phyloP scores from a whole-genome alignment of 2,888 invertebrate genomes.

The Conomelus anceps region DNA sequence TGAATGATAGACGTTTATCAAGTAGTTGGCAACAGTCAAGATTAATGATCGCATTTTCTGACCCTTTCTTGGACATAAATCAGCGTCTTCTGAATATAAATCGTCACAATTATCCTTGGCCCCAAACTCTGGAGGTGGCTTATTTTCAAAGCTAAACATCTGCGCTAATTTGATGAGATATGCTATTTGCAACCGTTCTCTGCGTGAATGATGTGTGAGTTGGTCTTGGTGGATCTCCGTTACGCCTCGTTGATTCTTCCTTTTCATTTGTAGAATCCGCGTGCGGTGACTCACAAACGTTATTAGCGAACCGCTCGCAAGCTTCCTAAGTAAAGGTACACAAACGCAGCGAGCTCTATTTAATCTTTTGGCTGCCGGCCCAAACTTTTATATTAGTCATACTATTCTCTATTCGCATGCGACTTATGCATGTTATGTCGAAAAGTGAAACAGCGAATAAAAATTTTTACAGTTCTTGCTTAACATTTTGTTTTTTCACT shows the following conservation, averaged over 20 bases:
- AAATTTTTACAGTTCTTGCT: neutral
- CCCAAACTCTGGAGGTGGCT: neutral
- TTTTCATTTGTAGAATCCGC: neutral
- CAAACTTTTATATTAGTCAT: neutral
- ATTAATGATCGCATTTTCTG: neutral
- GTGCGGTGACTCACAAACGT: neutral
- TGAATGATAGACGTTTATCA: neutral
- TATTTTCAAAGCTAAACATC: neutral
- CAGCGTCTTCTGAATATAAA: neutral
- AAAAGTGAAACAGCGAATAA: neutral
- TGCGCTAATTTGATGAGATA: neutral
- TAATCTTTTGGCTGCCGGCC: neutral
- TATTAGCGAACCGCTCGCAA: neutral
- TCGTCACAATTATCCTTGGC: neutral
- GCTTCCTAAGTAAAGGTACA: neutral
- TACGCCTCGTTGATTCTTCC: neutral
- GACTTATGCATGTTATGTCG: neutral
- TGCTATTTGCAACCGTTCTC: neutral
- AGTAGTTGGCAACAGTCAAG: neutral
- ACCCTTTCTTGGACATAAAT: neutral
- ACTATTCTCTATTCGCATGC: neutral
- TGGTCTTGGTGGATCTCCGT: neutral
- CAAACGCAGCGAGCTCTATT: neutral
- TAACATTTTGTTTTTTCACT: neutral
- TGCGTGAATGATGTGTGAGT: neutral